Base-by-base conservation (phyloP, 2,113 vertebrate genomes). In the Neotoma lepida region DNA sequence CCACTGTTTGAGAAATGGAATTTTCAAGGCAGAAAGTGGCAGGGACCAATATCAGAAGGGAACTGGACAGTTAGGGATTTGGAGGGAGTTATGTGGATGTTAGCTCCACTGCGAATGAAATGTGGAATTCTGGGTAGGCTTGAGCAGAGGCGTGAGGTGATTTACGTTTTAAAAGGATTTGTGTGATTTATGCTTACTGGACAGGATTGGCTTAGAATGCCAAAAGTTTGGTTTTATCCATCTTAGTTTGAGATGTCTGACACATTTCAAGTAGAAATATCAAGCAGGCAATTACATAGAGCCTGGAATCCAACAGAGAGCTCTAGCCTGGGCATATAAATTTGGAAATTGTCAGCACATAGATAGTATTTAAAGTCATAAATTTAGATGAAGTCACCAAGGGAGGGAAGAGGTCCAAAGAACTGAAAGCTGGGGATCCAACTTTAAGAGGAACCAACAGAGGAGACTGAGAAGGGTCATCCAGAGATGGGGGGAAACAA, bases 301-400 rank as follows among this genome's bases (percentile, higher is more conserved):
- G 35, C 76, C 44, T 96, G 68, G 70, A 95, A 88, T 96, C 66
- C 56, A 89, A 96, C 41, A 81, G 58, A 94, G 49, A 93, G 51
- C 66, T 74, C 94, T 96, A 76, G 80, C 30, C n/a, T 89, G 26
- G 35, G 92, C 89, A 89, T 68, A 95, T 30, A 89, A 95, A 96
- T 94, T 91, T 96, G 71, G 64, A 61, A 94, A 91, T 64, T 94
- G 77, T 95, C 80, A 96, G 64, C 87, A 81, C 39, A 86, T 35
- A 44, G 58, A 77, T 46, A 41, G 15, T 61, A 85, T 81, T 96
- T 90, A 84, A 94, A 95, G 89, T 61, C 88, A 73, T 91, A 66
- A 8, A 22, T 89, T 92, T 96, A 39, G 74, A 66, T 85, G 89
- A 91, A 94, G 93, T 86, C 80, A 93, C 35, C 6, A 41, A 76